phyloP scores from a whole-genome alignment of 2,797 vertebrate genomes.

The Bufotes viridis region DNA sequence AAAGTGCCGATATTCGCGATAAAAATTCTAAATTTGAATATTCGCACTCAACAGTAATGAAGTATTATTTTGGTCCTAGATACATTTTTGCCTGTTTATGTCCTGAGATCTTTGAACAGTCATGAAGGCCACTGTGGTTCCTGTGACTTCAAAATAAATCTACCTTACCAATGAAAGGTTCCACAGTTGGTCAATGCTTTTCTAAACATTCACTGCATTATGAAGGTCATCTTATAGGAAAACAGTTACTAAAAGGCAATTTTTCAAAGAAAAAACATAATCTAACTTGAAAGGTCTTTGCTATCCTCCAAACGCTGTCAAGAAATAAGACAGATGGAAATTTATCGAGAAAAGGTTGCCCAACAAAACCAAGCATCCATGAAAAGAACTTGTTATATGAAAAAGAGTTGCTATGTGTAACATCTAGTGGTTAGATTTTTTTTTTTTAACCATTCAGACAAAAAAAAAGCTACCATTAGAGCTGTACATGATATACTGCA shows the following conservation, averaged over 20 bases:
- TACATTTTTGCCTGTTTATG: not conserved
- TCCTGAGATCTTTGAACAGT: not conserved
- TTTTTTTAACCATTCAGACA: not conserved
- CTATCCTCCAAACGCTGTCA: not conserved
- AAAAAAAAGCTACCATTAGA: not conserved
- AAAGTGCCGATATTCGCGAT: too few relatives aligned
- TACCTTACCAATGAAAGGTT: not conserved
- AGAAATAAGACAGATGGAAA: conserved; percentile 14
- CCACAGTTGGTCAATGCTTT: not conserved
- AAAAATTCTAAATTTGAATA: too few relatives aligned
- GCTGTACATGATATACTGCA: not conserved
- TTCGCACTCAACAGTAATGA: too few relatives aligned
- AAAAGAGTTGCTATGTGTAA: not conserved
- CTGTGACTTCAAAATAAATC: not conserved
- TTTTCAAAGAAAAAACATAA: conserved; percentile 11
- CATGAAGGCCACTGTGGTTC: not conserved
- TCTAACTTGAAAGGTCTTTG: not conserved
- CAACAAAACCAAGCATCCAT: conserved; percentile 15
- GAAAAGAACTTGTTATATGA: not conserved
- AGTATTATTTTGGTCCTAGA: not conserved
- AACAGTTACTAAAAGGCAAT: conserved; percentile 20
- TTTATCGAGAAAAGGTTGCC: not conserved
- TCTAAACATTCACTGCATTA: not conserved
- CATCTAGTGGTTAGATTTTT: not conserved
- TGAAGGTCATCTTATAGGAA: conserved; percentile 10